These are phyloP conservation scores for Onychorhynchus coronatus DNA, from an alignment of 2,113 vertebrate genomes.

Conservation along the genomic window DNA sequence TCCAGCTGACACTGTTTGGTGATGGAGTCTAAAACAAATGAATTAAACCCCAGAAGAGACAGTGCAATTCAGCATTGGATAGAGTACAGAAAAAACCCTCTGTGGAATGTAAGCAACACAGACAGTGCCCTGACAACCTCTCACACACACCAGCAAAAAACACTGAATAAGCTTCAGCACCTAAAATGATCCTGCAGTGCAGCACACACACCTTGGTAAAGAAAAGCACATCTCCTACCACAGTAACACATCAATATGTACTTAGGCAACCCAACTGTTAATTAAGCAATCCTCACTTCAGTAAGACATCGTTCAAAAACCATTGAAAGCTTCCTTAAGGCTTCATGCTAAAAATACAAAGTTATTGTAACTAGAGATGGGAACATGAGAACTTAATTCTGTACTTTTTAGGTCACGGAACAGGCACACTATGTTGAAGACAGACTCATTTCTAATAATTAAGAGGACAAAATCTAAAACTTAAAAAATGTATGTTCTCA, in stretches of 20 bases:
- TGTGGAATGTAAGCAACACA: background rate
- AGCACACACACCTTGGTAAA: background rate
- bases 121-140: background rate
- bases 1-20: background rate
- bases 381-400: background rate
- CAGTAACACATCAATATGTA: background rate
- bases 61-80: background rate
- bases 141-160: background rate
- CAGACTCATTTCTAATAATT: background rate
- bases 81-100: background rate
- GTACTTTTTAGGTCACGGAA: background rate
- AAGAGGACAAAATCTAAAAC: background rate
- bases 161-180: background rate
- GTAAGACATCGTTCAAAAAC: background rate
- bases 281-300: background rate
- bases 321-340: background rate
- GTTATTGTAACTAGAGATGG: background rate
- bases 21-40: background rate
- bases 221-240: background rate
- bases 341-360: background rate
- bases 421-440: background rate
- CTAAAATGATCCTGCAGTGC: background rate
- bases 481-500: background rate
- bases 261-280: background rate
- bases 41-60: background rate